A percentile compares a stretch with the other conserved stretches of the same genome.
phyloP scores from a whole-genome alignment of 2,797 vertebrate species.

The Neoniphon sammara region DNA sequence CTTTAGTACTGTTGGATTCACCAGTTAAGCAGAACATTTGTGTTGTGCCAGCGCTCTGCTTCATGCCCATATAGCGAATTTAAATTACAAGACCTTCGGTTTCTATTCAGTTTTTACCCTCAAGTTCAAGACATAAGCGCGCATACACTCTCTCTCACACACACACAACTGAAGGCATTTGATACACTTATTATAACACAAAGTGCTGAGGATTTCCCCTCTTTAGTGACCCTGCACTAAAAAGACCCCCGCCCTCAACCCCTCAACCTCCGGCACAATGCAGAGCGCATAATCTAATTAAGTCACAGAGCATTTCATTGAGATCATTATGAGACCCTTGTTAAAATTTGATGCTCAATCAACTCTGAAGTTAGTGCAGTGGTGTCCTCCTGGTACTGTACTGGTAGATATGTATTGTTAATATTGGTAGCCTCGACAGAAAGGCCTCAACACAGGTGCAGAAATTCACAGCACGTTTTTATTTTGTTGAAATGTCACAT shows the following conservation, averaged over 20 bases:
- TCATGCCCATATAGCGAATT: neutral
- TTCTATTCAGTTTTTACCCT: too few species aligned
- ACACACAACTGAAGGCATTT: slow-evolving; percentile 22
- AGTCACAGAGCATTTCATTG: slow-evolving; percentile 75
- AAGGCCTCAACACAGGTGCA: neutral
- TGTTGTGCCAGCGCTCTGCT: too few species aligned
- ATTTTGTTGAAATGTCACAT: neutral
- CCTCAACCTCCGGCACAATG: slow-evolving; percentile 35
- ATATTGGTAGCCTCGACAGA: too few species aligned
- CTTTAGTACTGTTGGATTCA: neutral
- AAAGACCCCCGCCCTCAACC: slow-evolving; percentile 22
- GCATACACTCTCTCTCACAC: slow-evolving; percentile 1
- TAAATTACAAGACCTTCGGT: too few species aligned
- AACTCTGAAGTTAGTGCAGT: slow-evolving; percentile 42
- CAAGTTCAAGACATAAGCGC: neutral
- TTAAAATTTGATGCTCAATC: slow-evolving; percentile 79
- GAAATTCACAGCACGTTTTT: neutral
- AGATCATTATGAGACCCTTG: slow-evolving; percentile 74
- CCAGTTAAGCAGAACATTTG: neutral
- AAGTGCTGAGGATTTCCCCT: slow-evolving; percentile 43
- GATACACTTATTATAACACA: slow-evolving; percentile 62
- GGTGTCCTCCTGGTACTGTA: neutral
- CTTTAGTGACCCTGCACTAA: slow-evolving; percentile 15
- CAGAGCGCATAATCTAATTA: slow-evolving; percentile 72
- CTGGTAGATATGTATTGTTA: too few species aligned